These are phyloP conservation scores for Balearica regulorum DNA, from an alignment of 2,797 vertebrate species.

Conservation along the genomic window DNA sequence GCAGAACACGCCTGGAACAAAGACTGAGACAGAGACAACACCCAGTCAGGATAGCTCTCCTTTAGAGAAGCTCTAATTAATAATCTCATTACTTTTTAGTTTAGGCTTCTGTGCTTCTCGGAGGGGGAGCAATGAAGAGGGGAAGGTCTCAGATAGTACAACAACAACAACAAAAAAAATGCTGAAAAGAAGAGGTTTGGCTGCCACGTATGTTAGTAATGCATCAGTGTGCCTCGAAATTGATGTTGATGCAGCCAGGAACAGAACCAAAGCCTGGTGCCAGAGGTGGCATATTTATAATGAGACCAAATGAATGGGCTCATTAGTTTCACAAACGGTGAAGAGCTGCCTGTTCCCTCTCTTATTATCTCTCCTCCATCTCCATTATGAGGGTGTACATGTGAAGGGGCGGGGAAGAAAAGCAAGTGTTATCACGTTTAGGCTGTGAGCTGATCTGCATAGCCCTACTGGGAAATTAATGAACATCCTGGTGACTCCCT, in stretches of 20 bases:
- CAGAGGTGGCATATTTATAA: conserved; percentile 68
- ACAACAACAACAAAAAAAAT: neutral
- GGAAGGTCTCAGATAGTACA: neutral
- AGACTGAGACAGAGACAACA: conserved; percentile 47
- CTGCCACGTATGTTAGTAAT: conserved; percentile 55
- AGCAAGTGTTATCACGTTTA: neutral
- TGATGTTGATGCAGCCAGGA: conserved; percentile 65
- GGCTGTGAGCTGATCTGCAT: conserved; percentile 63
- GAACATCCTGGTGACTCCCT: neutral
- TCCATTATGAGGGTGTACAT: neutral
- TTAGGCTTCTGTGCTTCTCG: conserved; percentile 62
- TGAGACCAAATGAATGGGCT: conserved; percentile 65
- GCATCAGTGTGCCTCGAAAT: conserved; percentile 67
- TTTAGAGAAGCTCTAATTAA: conserved; percentile 82
- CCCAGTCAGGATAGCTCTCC: conserved; percentile 41
- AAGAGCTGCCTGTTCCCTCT: conserved; percentile 63
- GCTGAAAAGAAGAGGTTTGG: conserved; percentile 68
- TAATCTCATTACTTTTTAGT: conserved; percentile 83
- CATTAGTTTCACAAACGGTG: conserved; percentile 64
- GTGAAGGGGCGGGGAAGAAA: neutral
- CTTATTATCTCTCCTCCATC: conserved; percentile 52
- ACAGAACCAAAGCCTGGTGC: conserved; percentile 63
- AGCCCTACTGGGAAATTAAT: conserved; percentile 18
- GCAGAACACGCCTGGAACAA: neutral
- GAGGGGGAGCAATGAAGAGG: neutral